A percentile compares a stretch with the other conserved stretches of the same genome.
phyloP scores from a whole-genome alignment of 2,888 invertebrate genomes.

The Oscheius onirici region DNA sequence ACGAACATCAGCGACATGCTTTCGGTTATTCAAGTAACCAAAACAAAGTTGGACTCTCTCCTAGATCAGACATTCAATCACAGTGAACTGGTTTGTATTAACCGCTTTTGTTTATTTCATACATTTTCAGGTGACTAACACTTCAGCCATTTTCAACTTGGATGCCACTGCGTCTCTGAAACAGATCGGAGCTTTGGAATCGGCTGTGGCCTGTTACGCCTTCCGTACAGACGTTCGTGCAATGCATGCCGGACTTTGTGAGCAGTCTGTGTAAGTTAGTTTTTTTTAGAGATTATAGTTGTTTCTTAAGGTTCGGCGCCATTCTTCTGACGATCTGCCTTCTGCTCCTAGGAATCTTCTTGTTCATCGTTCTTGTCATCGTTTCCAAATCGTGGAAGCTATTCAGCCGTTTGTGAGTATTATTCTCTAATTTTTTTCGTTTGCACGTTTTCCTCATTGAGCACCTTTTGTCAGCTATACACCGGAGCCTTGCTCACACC shows the following conservation, averaged over 20 bases:
- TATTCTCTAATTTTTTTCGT: background rate
- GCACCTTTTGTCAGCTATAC: conserved; percentile 28
- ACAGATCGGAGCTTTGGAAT: conserved; percentile 60
- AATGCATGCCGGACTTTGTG: conserved; percentile 64
- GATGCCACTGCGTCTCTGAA: conserved; percentile 59
- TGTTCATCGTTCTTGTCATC: conserved; percentile 65
- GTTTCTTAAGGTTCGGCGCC: conserved; percentile 59
- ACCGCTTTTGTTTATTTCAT: no score
- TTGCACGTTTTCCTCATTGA: conserved; percentile 11
- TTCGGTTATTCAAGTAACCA: conserved; percentile 47
- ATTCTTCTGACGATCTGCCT: conserved; percentile 56
- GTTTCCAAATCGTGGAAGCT: conserved; percentile 68
- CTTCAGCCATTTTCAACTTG: conserved; percentile 52
- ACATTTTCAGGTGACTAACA: conserved; percentile 53
- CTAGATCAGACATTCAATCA: conserved; percentile 60
- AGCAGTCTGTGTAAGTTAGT: conserved; percentile 58
- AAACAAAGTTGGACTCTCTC: conserved; percentile 59
- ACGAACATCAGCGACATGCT: conserved; percentile 47
- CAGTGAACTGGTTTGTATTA: conserved; percentile 47
- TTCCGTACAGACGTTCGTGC: conserved; percentile 58
- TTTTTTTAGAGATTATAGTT: background rate
- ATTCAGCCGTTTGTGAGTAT: conserved; percentile 64
- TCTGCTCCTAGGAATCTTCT: conserved; percentile 60
- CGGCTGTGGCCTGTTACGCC: conserved; percentile 59
- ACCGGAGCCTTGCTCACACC: conserved; percentile 20